These are phyloP conservation scores for Eupsilia transversa DNA, from an alignment of 2,888 invertebrate species.

Conservation along the genomic window DNA sequence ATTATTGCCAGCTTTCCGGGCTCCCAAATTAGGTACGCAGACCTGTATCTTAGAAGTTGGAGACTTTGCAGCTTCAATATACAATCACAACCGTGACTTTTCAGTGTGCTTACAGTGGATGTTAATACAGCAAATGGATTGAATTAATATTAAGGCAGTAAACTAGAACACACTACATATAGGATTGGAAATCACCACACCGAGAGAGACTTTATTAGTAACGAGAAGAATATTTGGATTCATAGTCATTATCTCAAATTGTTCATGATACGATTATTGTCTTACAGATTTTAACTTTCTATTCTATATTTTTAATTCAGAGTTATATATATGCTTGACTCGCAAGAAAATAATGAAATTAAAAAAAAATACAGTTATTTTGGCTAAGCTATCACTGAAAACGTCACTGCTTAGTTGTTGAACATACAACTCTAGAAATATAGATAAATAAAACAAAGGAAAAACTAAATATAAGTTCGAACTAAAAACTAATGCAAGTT, in stretches of 20 bases:
- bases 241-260: neutral
- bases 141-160: neutral
- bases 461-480: slow-evolving; percentile 8
- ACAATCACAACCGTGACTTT: too few species aligned
- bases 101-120: too few species aligned
- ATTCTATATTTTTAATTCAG: neutral
- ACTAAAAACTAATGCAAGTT: neutral
- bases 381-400: neutral
- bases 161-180: neutral
- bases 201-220: slow-evolving; percentile 1
- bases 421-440: neutral
- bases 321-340: neutral
- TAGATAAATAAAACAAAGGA: neutral
- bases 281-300: neutral
- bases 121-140: too few species aligned
- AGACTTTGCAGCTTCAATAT: too few species aligned
- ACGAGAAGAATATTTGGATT: slow-evolving; percentile 2
- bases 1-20: too few species aligned
- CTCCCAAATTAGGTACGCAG: too few species aligned
- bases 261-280: neutral
- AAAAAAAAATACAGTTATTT: neutral
- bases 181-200: neutral
- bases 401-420: neutral
- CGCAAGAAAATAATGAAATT: neutral
- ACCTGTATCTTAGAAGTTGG: too few species aligned